A percentile compares a stretch with the other conserved stretches of the same genome.
Conservation (phyloP, 2,888 invertebrate species). For the Trypoxylon attenuatum region DNA sequence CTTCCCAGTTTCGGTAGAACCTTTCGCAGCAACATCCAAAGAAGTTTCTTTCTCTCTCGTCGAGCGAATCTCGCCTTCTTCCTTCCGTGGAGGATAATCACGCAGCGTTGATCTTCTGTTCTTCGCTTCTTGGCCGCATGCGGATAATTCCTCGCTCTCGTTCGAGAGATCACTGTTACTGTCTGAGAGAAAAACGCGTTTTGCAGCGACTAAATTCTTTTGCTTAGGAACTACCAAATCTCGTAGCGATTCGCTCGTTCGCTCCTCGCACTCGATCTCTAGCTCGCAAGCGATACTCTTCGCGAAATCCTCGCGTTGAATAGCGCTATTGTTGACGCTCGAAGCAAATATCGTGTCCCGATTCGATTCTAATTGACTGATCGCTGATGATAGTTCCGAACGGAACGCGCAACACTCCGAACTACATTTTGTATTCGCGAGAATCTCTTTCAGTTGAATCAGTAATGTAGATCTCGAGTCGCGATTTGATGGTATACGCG, state of each 20-base stretch:
- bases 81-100: conserved; percentile 69
- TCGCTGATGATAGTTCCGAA: conserved; percentile 61
- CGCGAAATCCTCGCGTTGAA: conserved; percentile 17
- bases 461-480: too few relatives aligned
- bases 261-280: conserved; percentile 45
- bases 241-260: conserved; percentile 40
- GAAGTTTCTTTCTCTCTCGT: conserved; percentile 40
- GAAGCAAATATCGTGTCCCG: conserved; percentile 10
- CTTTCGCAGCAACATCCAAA: conserved; percentile 3
- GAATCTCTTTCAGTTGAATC: conserved; percentile 37
- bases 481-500: too few relatives aligned
- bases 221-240: conserved; percentile 47
- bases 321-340: too few relatives aligned
- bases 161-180: conserved; percentile 22
- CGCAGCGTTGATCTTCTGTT: conserved; percentile 62
- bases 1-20: conserved; percentile 14
- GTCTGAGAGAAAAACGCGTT: conserved; percentile 15
- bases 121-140: conserved; percentile 54
- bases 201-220: conserved; percentile 32
- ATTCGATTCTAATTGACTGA: conserved; percentile 56
- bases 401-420: conserved; percentile 65
- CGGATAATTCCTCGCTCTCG: conserved; percentile 52
- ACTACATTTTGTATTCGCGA: conserved; percentile 39
- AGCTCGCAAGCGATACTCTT: conserved; percentile 50
- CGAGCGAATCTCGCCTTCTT: conserved; percentile 47